Percentiles rank a stretch among this genome's conserved stretches.
phyloP scores from a whole-genome alignment of 1,140 invertebrate genomes.

The Augochlora pura region DNA sequence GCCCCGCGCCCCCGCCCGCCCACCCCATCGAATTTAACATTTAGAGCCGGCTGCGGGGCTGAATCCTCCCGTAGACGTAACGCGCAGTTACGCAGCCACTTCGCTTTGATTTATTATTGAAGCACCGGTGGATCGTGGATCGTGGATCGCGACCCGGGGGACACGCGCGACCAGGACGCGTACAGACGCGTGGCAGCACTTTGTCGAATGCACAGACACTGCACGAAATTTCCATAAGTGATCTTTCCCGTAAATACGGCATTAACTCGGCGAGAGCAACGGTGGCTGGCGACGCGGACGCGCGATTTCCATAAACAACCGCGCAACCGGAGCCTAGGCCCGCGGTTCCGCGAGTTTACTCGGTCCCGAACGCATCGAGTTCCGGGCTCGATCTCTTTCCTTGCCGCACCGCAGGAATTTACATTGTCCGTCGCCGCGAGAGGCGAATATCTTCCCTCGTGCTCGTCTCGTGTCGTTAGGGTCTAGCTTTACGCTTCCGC shows the following conservation, averaged over 20 bases:
- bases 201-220: constrained; percentile 27
- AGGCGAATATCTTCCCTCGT: not conserved
- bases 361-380: too few relatives aligned
- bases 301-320: constrained; percentile 20
- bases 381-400: too few relatives aligned
- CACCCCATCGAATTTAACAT: constrained; percentile 11
- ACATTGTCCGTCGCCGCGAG: not conserved
- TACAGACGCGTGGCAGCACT: constrained; percentile 1
- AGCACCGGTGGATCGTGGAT: too few relatives aligned
- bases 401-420: not conserved
- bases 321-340: not conserved
- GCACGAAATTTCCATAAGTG: constrained; percentile 37
- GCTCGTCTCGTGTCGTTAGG: too few relatives aligned
- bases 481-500: too few relatives aligned
- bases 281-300: not conserved
- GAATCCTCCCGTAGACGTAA: constrained; percentile 9
- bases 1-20: too few relatives aligned
- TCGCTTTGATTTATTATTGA: constrained; percentile 49
- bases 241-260: constrained; percentile 30
- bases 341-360: not conserved
- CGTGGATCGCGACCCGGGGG: not conserved
- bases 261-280: not conserved
- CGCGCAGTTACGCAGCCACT: constrained; percentile 23
- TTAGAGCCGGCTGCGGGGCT: not conserved
- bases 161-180: not conserved